Percentiles rank a stretch among this genome's conserved stretches.
These are phyloP conservation scores for Trissolcus basalis DNA, from an alignment of 1,140 invertebrate species.

Conservation along the genomic window DNA sequence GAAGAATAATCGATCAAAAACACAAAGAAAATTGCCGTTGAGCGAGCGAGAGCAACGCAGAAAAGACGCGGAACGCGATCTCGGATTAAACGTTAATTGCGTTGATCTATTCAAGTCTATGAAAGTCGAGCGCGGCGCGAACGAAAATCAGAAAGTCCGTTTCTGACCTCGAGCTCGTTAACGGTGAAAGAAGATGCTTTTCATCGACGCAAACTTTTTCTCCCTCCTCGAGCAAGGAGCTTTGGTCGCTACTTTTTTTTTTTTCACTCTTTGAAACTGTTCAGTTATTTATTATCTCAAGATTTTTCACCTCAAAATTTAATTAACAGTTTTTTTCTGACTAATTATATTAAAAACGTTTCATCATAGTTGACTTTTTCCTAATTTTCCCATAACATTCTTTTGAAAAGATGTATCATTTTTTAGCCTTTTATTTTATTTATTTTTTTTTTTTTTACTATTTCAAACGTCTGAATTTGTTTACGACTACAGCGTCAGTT, in stretches of 20 bases:
- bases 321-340: no score
- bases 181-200: constrained; percentile 39
- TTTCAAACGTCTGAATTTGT: no score
- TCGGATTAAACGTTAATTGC: constrained; percentile 65
- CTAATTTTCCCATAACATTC: no score
- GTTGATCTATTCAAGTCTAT: constrained; percentile 52
- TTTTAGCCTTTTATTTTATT: no score
- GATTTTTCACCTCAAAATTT: no score
- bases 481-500: no score
- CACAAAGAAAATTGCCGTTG: constrained; percentile 61
- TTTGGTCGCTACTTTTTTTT: background rate
- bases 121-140: constrained; percentile 30
- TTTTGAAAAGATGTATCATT: no score
- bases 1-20: constrained; percentile 63
- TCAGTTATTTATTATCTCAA: constrained; percentile 2
- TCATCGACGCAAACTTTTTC: constrained; percentile 8
- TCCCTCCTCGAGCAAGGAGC: background rate
- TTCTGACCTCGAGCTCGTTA: constrained; percentile 38
- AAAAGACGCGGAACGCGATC: constrained; percentile 35
- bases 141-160: constrained; percentile 31
- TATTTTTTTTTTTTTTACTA: no score
- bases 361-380: no score
- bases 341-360: no score
- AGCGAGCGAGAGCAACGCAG: constrained; percentile 28
- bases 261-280: background rate